phyloP scores from a whole-genome alignment of 2,797 vertebrate species.

The Catostomus latipinnis region DNA sequence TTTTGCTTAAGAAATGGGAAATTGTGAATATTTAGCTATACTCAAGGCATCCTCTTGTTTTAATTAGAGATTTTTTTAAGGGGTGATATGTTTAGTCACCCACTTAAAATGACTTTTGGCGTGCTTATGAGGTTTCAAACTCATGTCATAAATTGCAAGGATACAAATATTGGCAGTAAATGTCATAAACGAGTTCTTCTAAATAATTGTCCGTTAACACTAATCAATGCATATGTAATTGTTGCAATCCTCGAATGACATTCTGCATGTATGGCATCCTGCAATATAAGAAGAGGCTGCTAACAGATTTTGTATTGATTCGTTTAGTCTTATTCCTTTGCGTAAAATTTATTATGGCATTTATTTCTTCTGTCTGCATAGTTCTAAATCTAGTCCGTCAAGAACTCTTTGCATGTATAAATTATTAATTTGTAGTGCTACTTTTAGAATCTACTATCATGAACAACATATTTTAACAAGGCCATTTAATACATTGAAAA shows the following conservation, averaged over 20 bases:
- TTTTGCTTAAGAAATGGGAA: slow-evolving; percentile 9
- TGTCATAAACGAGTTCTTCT: slow-evolving; percentile 72
- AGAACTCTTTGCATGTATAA: slow-evolving; percentile 39
- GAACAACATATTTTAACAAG: slow-evolving; percentile 20
- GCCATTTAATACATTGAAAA: slow-evolving; percentile 12
- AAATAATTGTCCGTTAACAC: slow-evolving; percentile 67
- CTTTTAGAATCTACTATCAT: slow-evolving; percentile 45
- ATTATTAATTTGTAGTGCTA: slow-evolving; percentile 41
- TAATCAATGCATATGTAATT: slow-evolving; percentile 81
- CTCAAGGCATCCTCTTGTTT: background rate
- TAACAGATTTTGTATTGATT: slow-evolving; percentile 78
- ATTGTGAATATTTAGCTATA: background rate
- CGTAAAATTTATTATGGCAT: slow-evolving; percentile 82
- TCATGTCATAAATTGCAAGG: slow-evolving; percentile 42
- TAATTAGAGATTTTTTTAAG: background rate
- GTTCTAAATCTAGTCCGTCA: slow-evolving; percentile 45
- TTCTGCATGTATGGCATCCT: slow-evolving; percentile 53
- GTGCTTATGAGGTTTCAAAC: slow-evolving; percentile 28
- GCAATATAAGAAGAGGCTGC: slow-evolving; percentile 64
- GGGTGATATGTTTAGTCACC: background rate
- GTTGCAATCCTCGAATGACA: slow-evolving; percentile 75
- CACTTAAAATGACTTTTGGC: slow-evolving; percentile 15
- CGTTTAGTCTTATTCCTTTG: slow-evolving; percentile 76
- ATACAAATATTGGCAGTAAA: slow-evolving; percentile 71
- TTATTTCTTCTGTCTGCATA: slow-evolving; percentile 73